Base-by-base conservation (phyloP, 2,797 vertebrate species). In the Taenioides sp. region DNA sequence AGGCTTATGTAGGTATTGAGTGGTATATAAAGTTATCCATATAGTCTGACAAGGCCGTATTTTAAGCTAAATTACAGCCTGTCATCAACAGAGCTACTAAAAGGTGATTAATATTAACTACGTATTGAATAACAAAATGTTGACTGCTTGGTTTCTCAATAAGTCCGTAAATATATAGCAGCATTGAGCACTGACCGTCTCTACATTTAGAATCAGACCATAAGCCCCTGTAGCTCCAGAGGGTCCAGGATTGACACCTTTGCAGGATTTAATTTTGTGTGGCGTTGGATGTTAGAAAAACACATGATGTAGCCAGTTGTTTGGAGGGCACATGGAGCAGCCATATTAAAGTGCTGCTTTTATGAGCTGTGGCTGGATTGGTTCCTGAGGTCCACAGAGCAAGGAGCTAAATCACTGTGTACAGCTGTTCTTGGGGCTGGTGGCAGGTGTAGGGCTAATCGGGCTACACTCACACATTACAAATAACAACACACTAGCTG, bases 331-430 rank as follows among this genome's bases (percentile, higher is more conserved):
- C 83, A 85, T 70, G 84, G 80, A 84, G 86, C 89, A 85, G 82
- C 73, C 87, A 93, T 95, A 93, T 94, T 96, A 96, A 97, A 96
- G 94, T 23, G 92, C 92, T 73, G 86, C 90, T 95, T 97, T 98
- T 98, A 99, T 94, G 95, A 98, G 96, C 97, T 98, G 97, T 97
- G 92, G 94, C 94, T 94, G 97, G 97, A 99, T 95, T 95, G 93
- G 93, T 97, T 97, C 96, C 96, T 97, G 96, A 93, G 95, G 96
- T 93, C 94, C 89, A 94, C 90, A 91, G 92, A 96, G 95, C 90
- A 87, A 94, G 94, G 91, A 80, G 95, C 96, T 97, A 98, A 98
- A 96, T 97, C 96, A 97, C 95, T 95, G 94, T 82, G 77, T 94
- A 94, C 97, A 99, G 97, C 96, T 99, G 97, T 97, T 98, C 95